Evolutionary conservation across 2,797 vertebrate genomes (phyloP), one percentile per base, ranked within the genome.

Genomic region (Poecilia gillii): DNA sequence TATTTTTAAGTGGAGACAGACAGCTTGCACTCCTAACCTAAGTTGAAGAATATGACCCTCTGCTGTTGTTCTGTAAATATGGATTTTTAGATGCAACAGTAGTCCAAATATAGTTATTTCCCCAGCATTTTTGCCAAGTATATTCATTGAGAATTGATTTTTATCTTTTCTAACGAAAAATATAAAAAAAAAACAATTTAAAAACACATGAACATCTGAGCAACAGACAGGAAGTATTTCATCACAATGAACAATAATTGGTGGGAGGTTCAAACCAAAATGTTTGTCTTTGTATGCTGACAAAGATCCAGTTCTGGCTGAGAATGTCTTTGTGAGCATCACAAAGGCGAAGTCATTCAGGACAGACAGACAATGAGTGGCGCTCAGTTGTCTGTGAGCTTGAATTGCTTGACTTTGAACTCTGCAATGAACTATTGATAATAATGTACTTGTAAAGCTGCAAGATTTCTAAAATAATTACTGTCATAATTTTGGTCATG

Each of bases 271-370:
- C 62, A 39, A 68, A 72, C 74, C 68, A 23, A 66, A 47, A 64
- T 72, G 74, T 77, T 76, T 81, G 46, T 83, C 33, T 79, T 36
- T 81, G 51, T 74, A 49, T 13, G 0, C 72, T 75, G n/a, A 74
- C 78, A 87, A 71, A 88, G 43, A 75, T 77, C 39, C 59, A 73
- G 20, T 68, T 83, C 68, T 74, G 41, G 51, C 80, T 25, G 33
- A 53, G 6, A 39, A 53, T 55, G 20, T 41, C 72, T 31, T 53
- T 71, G 41, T 71, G 68, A 71, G 12, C 12, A 4, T 45, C 39
- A 45, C 68, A 71, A 45, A 71, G 25, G 25, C 23, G 0, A 53
- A 41, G 28, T 45, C 41, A 71, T 71, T 71, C 41, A n/a, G 23
- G 6, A 28, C 41, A n/a, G 41, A 70, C 28, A 53, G 47, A 23